Evolutionary conservation across 2,797 vertebrate genomes (phyloP), one percentile per base, ranked within the genome.

Genomic region (Knipowitschia caucasica): DNA sequence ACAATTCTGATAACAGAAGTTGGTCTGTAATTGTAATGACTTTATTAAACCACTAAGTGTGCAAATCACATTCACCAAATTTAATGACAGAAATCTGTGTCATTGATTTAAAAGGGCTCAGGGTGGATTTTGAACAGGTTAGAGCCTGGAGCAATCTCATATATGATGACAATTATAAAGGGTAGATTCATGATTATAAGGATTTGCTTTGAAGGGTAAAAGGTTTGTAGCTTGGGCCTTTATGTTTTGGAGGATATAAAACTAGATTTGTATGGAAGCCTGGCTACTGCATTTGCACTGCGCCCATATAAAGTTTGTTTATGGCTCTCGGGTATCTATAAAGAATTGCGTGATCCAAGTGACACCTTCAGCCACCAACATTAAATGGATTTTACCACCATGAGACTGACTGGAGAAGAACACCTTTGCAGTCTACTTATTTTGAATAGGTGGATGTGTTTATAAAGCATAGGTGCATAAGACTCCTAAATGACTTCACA

Each of bases 401-500:
- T 69, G 61, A 49, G 14, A 72, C 69, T 75, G 57, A 75, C 63
- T 43, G 33, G 62, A 63, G 64, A 81, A 59, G 69, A 72, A 71
- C 64, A 73, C 66, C 81, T 80, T 81, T 85, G 84, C 78, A 67
- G 69, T 82, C 77, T 86, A 75, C 86, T 88, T 86, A 73, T 67
- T 77, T 84, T 83, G 80, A 78, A 85, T 59, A 33, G 1, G 3
- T 34, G 17, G 9, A 2, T 30, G 62, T 70, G 40, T 50, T 64
- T 69, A 55, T 64, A 46, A 77, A 69, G 58, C 4, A 2, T 34
- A 49, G 51, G 43, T 53, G 56, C 23, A 62, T 70, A 74, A 47
- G 69, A 56, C 59, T 56, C n/a, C 49, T 64, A 56, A 65, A 64
- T 79, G 75, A 80, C 67, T 77, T 82, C 75, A 79, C 39, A 23